These are phyloP conservation scores for Apoda limacodes DNA, from an alignment of 2,888 invertebrate species.

Conservation along the genomic window DNA sequence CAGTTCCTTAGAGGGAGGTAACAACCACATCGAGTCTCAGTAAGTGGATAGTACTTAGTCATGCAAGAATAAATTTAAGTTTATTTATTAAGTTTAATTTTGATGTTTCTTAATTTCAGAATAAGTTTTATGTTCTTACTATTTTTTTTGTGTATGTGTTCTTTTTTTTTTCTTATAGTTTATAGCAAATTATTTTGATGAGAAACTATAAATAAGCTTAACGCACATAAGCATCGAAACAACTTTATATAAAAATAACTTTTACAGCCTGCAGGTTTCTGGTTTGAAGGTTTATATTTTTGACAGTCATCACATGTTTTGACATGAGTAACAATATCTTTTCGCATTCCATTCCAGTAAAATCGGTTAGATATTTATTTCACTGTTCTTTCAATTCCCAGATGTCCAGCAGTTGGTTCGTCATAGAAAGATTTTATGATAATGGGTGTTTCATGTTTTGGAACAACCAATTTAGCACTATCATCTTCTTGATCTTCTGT, in stretches of 20 bases:
- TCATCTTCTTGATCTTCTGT: conserved; percentile 1
- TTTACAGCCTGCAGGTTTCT: conserved; percentile 27
- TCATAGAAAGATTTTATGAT: neutral
- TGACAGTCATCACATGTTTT: conserved; percentile 26
- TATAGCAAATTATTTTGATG: too few relatives aligned
- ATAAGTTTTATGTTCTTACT: conserved; percentile 23
- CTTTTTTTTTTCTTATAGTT: too few relatives aligned
- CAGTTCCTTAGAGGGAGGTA: too few relatives aligned
- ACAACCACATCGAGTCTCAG: too few relatives aligned
- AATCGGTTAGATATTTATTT: conserved; percentile 17
- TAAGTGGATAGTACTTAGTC: too few relatives aligned
- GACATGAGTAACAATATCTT: conserved; percentile 21
- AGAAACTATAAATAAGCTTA: too few relatives aligned
- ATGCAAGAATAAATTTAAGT: too few relatives aligned
- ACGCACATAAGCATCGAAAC: too few relatives aligned
- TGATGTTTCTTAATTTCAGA: conserved; percentile 25
- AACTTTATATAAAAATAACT: too few relatives aligned
- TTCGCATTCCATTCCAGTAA: conserved; percentile 25
- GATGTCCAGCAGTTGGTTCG: conserved; percentile 18
- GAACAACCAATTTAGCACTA: neutral
- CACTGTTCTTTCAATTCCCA: conserved; percentile 18
- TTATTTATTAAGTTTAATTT: too few relatives aligned
- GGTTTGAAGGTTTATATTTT: conserved; percentile 26
- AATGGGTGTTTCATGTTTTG: neutral
- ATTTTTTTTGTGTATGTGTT: too few relatives aligned